Evolutionary conservation across 2,797 vertebrate species (phyloP).

Genomic region (Pteronotus mesoamericanus): DNA sequence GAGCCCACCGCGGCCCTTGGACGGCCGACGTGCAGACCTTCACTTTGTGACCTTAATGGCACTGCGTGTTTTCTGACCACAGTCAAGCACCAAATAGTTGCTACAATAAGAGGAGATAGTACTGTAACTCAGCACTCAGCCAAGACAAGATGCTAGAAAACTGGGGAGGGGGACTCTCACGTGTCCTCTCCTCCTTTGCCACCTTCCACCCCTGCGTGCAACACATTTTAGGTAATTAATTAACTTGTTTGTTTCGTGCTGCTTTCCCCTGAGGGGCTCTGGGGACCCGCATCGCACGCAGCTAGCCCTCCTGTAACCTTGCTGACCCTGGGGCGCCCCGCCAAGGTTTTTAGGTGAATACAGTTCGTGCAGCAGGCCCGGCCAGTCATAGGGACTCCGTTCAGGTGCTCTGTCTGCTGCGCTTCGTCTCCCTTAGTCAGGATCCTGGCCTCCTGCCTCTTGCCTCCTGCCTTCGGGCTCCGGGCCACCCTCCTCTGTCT

Average conservation of each 20-base stretch:
- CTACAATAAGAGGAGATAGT: neutral
- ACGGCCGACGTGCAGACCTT: too few relatives aligned
- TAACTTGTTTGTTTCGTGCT: neutral
- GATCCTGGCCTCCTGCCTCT: neutral
- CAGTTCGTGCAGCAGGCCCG: neutral
- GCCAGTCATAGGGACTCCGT: neutral
- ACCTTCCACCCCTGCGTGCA: neutral
- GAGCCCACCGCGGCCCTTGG: too few relatives aligned
- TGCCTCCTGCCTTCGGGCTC: too few relatives aligned
- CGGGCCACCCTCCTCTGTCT: too few relatives aligned
- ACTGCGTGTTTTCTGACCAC: too few relatives aligned
- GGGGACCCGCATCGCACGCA: neutral
- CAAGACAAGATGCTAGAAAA: neutral
- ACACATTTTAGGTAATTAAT: neutral
- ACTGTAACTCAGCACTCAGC: neutral
- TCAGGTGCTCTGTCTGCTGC: too few relatives aligned
- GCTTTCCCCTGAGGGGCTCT: neutral
- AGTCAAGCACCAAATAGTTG: neutral
- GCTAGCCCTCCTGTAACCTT: neutral
- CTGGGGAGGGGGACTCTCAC: fast-evolving
- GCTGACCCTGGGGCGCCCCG: neutral
- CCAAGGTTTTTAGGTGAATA: neutral
- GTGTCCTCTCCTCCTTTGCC: neutral
- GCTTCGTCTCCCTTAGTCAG: neutral
- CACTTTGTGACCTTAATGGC: too few relatives aligned